Evolutionary conservation across 2,888 invertebrate genomes (phyloP), one percentile per base, ranked within the genome.

Genomic region (Fragum whitleyi): DNA sequence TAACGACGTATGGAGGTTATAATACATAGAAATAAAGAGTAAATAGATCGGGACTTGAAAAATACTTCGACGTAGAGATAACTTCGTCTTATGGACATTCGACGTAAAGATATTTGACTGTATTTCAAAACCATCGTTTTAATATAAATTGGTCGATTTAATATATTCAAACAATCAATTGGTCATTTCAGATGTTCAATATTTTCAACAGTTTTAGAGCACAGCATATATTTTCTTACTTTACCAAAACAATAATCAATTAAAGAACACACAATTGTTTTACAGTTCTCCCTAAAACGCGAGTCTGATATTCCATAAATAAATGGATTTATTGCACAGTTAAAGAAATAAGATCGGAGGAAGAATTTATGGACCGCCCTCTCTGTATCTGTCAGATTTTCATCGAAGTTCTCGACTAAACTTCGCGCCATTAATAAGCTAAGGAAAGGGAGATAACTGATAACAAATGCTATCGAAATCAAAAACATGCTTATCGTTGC

Each of bases 291-390:
- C 21, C 86, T 74, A 62, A 89, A 88, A 29, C 81, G 77, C 1
- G 75, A 42, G 57, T 86, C 88, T 39, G 85, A 86, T 55, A 89
- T 83, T 47, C 86, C 84, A 78, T 91, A 90, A 36, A 90, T 88
- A 28, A 90, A 73, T 0, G 90, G 89, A 65, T 90, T 90, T 9
- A 88, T 76, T 1, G 89, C 87, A 59, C 88, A 86, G 71, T 88
- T 87, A n/a, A 88, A 39, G 51, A 87, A 89, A 42, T 88, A 89
- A 2, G 87, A 88, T 5, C 89, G 73, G 53, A 89, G 72, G 47
- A 87, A 86, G 61, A 89, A 83, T 19, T 82, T 83, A 61, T 87
- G 87, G 2, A 76, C 81, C 0, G 82, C 84, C 29, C 78, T 79
- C 16, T 51, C 81, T 1, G 61, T 36, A 39, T 82, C 79, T 1